These are phyloP conservation scores for Aphelenchoides avenae DNA, from an alignment of 1,140 invertebrate species.

Conservation along the genomic window DNA sequence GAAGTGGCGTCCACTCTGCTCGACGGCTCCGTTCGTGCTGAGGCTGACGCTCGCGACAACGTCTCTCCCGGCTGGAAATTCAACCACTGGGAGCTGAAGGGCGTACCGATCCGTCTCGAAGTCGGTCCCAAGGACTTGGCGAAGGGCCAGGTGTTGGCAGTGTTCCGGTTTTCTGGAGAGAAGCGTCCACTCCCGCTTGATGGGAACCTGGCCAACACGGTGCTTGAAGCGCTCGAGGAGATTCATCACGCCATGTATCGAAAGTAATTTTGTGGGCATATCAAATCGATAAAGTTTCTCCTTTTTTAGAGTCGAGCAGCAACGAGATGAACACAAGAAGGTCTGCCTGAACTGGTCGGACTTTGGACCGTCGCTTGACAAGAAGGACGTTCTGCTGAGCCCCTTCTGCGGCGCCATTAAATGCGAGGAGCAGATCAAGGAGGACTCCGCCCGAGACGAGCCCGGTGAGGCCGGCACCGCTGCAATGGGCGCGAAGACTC, in stretches of 20 bases:
- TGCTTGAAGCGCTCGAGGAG: conserved; percentile 70
- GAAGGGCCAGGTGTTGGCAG: conserved; percentile 78
- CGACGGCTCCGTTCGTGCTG: conserved; percentile 66
- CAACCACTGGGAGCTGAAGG: conserved; percentile 99
- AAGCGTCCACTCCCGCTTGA: conserved; percentile 71
- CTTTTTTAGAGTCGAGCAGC: conserved; percentile 70
- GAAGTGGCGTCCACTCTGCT: conserved; percentile 60
- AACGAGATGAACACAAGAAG: conserved; percentile 72
- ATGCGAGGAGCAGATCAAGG: conserved; percentile 94
- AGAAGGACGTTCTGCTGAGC: conserved; percentile 80
- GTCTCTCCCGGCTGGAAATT: conserved; percentile 98
- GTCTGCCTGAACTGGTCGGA: conserved; percentile 74
- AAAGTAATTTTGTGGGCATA: conserved; percentile 65
- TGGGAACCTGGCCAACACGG: conserved; percentile 60
- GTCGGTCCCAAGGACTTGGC: conserved; percentile 90
- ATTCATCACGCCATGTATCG: conserved; percentile 77
- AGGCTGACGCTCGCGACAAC: conserved; percentile 83
- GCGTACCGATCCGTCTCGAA: conserved; percentile 90
- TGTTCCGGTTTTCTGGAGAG: conserved; percentile 77
- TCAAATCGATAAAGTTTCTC: conserved; percentile 10
- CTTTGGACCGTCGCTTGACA: conserved; percentile 69
- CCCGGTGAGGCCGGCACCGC: conserved; percentile 73
- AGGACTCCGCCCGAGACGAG: conserved; percentile 73
- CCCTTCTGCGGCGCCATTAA: conserved; percentile 84
- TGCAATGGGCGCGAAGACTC: conserved; percentile 93